Conservation (phyloP, 2,888 invertebrate species). For the Ormyrus labotus region DNA sequence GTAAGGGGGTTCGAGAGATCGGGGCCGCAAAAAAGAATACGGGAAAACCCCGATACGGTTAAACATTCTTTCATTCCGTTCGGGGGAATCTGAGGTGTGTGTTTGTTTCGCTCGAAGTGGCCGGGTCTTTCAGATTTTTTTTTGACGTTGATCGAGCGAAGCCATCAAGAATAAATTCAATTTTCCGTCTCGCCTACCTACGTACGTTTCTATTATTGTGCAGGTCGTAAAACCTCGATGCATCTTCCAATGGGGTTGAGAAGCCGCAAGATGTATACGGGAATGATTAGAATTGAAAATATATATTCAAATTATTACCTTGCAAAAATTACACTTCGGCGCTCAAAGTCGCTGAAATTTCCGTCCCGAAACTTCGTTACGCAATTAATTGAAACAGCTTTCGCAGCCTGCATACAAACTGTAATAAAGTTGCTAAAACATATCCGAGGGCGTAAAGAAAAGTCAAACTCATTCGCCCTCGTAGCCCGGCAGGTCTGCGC, state of each 20-base stretch:
- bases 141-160: slow-evolving; percentile 52
- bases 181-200: not conserved
- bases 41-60: too few relatives aligned
- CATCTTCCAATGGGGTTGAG: too few relatives aligned
- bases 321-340: too few relatives aligned
- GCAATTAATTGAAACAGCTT: slow-evolving; percentile 15
- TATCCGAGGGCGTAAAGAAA: not conserved
- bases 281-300: too few relatives aligned
- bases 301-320: too few relatives aligned
- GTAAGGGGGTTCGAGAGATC: too few relatives aligned
- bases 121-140: slow-evolving; percentile 7
- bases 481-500: too few relatives aligned
- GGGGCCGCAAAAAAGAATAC: too few relatives aligned
- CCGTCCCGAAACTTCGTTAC: too few relatives aligned
- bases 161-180: slow-evolving; percentile 17
- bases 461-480: not conserved
- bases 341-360: not conserved
- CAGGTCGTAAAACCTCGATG: too few relatives aligned
- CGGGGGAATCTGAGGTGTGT: slow-evolving; percentile 24
- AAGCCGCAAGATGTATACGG: too few relatives aligned
- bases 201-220: not conserved
- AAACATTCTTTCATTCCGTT: too few relatives aligned
- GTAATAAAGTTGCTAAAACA: not conserved
- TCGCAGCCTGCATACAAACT: not conserved
- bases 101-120: slow-evolving; percentile 22